These are phyloP conservation scores for Carassius auratus DNA, from an alignment of 2,113 vertebrate species.

Conservation along the genomic window DNA sequence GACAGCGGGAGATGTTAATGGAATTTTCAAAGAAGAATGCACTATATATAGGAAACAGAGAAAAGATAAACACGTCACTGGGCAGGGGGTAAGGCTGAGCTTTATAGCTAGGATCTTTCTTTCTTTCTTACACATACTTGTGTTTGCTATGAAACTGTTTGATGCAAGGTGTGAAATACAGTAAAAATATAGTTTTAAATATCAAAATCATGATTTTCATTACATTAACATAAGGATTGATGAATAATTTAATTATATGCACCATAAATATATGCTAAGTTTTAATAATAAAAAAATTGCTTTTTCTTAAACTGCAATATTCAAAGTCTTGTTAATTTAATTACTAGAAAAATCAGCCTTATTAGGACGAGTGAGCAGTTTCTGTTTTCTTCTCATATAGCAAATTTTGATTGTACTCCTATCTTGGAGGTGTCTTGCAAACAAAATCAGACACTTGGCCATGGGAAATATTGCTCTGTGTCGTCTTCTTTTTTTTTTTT, in stretches of 20 bases:
- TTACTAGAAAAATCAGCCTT: not conserved
- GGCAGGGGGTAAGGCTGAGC: not conserved
- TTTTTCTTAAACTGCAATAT: not conserved
- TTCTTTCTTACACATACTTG: not conserved
- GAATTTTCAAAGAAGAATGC: conserved; percentile 23
- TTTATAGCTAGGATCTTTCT: not conserved
- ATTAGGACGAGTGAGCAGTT: not conserved
- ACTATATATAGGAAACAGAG: conserved; percentile 17
- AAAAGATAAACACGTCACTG: not conserved
- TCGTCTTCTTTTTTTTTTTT: too few relatives aligned
- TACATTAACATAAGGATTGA: not conserved
- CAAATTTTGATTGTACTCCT: not conserved
- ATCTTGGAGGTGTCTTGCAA: not conserved
- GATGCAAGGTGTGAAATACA: not conserved
- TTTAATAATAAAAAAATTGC: too few relatives aligned
- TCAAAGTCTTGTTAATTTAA: not conserved
- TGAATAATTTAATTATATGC: not conserved
- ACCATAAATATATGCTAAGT: too few relatives aligned
- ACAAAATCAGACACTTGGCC: not conserved
- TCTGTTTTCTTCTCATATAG: not conserved
- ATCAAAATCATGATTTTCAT: not conserved
- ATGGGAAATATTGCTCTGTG: not conserved
- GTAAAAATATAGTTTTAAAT: not conserved
- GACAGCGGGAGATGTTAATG: conserved; percentile 19
- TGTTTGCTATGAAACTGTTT: not conserved